Evolutionary conservation across 2,888 invertebrate species (phyloP).

Genomic region (Sphecodes monilicornis): DNA sequence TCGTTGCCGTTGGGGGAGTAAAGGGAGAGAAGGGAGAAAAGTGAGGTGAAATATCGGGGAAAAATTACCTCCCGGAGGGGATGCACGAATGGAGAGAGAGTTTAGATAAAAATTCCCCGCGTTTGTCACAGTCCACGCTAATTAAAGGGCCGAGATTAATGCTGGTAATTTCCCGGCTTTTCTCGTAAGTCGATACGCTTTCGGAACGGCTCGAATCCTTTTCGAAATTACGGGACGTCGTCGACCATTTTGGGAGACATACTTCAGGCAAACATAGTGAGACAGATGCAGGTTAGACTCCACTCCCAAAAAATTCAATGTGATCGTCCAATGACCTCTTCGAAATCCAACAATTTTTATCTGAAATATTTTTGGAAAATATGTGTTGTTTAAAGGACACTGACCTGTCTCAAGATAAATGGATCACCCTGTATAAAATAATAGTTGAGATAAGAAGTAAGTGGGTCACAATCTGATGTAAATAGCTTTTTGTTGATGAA

Average conservation of each 20-base stretch:
- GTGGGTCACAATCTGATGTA: no score
- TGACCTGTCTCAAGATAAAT: no score
- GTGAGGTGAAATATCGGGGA: slow-evolving; percentile 72
- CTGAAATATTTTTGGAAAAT: no score
- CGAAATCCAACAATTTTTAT: no score
- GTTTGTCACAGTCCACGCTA: slow-evolving; percentile 74
- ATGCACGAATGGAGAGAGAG: slow-evolving; percentile 65
- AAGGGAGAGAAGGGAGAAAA: slow-evolving; percentile 37
- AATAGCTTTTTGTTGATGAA: no score
- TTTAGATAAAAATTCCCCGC: slow-evolving; percentile 76
- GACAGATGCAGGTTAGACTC: not conserved
- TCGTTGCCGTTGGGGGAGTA: slow-evolving; percentile 20
- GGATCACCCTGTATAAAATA: no score
- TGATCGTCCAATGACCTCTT: no score
- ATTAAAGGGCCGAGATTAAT: slow-evolving; percentile 73
- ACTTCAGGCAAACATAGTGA: not conserved
- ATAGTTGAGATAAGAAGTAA: no score
- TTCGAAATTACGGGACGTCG: not conserved
- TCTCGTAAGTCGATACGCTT: slow-evolving; percentile 60
- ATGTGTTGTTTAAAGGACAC: no score
- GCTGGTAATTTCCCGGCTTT: slow-evolving; percentile 59
- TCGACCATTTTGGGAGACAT: not conserved
- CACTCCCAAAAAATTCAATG: no score
- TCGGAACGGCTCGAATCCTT: slow-evolving; percentile 29
- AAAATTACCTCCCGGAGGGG: slow-evolving; percentile 73